Evolutionary conservation across 2,888 invertebrate species (phyloP), one percentile per base, ranked within the genome.

Genomic region (Andrena haemorrhoa): DNA sequence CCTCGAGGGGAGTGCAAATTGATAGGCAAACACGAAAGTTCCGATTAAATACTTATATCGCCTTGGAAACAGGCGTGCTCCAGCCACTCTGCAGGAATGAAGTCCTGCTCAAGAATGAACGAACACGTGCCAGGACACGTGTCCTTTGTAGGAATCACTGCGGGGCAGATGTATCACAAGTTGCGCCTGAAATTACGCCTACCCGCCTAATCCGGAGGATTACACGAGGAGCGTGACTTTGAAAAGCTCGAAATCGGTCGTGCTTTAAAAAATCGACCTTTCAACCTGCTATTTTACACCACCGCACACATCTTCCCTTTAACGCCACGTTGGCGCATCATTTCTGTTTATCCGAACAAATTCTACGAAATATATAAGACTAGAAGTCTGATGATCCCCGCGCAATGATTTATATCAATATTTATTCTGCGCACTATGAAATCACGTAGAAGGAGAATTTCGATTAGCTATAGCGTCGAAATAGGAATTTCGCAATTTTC

Each of bases 11-110:
- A 51, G 79, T 7, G 58, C 7, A 35, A 65, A 69, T n/a, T 16
- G 31, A 79, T 56, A 73, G 26, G 73, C 41, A 64, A 63, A 68
- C 68, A 75, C 8, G 41, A 20, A 70, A 61, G 29, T 33, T 29
- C 2, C 31, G 74, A 35, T 75, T 69, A 83, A 70, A 76, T 60
- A 20, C 56, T 47, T 51, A 47, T 33, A 53, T 35, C 61, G 35
- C 75, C 51, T 75, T 60, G 16, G 63, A 41, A 74, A 69, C 60
- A 31, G 73, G 65, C 61, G 47, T 75, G 31, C 41, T 73, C 58
- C 72, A 88, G 90, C 83, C 92, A 92, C 92, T 93, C 91, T 92
- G 87, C 89, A 90, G 92, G 92, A 92, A 93, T 92, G 91, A 85
- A 82, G 83, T 71, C 72, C 77, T 76, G 81, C 64, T 85, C 71